Percentiles rank a stretch among this genome's conserved stretches.
These are phyloP conservation scores for Salticus scenicus DNA, from an alignment of 2,888 invertebrate genomes.

Conservation along the genomic window DNA sequence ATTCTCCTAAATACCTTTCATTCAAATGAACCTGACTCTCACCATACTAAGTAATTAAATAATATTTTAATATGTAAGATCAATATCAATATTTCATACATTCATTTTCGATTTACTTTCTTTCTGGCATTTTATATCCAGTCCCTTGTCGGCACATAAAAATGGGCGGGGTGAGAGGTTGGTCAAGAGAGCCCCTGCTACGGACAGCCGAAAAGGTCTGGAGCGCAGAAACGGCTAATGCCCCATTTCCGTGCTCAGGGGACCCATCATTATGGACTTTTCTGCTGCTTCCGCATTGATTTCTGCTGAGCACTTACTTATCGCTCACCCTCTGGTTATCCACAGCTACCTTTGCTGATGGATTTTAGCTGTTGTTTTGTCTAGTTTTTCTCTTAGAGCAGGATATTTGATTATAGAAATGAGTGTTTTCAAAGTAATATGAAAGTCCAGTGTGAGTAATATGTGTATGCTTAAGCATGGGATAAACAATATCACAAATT, in stretches of 20 bases:
- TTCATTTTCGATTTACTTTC: neutral
- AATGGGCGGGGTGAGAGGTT: slow-evolving; percentile 22
- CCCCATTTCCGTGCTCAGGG: slow-evolving; percentile 62
- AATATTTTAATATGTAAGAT: too few species aligned
- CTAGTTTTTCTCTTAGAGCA: too few species aligned
- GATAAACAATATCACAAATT: too few species aligned
- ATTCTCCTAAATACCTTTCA: too few species aligned
- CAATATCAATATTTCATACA: too few species aligned
- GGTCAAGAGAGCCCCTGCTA: neutral
- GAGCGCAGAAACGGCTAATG: slow-evolving; percentile 51
- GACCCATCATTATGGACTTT: slow-evolving; percentile 55
- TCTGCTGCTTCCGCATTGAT: slow-evolving; percentile 38
- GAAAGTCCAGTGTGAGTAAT: too few species aligned
- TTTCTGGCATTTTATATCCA: slow-evolving; percentile 22
- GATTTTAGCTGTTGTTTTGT: neutral
- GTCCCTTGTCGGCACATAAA: slow-evolving; percentile 21
- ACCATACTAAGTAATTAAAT: too few species aligned
- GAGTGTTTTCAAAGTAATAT: too few species aligned
- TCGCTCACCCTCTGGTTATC: slow-evolving; percentile 13
- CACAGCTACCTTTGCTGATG: neutral
- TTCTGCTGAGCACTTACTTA: slow-evolving; percentile 28
- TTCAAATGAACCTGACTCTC: too few species aligned
- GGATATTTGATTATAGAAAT: too few species aligned
- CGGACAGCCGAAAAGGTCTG: slow-evolving; percentile 34
- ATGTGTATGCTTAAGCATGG: too few species aligned